Percentiles rank a stretch among this genome's conserved stretches.
Evolutionary conservation across 2,797 vertebrate species (phyloP).

Genomic region (Cyprinodon diabolis): DNA sequence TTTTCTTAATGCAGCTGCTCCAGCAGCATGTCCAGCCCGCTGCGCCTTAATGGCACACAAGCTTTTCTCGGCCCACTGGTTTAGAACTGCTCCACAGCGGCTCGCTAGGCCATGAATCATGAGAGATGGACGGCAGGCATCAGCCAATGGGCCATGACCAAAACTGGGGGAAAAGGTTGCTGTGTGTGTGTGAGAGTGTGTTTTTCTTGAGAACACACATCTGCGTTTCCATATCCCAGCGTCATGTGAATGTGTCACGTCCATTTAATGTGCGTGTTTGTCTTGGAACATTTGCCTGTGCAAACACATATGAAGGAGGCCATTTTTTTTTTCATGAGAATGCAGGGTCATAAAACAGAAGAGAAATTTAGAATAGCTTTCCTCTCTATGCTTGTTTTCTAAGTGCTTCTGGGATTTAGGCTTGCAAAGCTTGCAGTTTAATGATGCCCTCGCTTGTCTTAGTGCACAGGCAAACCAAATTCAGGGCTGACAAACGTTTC

Average conservation of each 20-base stretch:
- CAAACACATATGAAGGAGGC: conserved; percentile 16
- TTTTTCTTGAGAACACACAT: conserved; percentile 39
- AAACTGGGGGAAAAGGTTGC: conserved; percentile 50
- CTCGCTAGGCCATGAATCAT: conserved; percentile 74
- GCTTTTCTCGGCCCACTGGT: conserved; percentile 71
- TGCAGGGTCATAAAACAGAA: conserved; percentile 13
- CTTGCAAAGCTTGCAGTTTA: conserved; percentile 35
- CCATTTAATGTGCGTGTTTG: conserved; percentile 31
- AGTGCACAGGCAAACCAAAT: conserved; percentile 6
- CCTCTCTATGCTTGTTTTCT: conserved; percentile 17
- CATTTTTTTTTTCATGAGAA: conserved; percentile 8
- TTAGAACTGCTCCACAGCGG: conserved; percentile 76
- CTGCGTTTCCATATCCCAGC: conserved; percentile 39
- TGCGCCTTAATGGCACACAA: conserved; percentile 73
- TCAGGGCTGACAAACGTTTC: conserved; percentile 19
- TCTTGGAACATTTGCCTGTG: conserved; percentile 20
- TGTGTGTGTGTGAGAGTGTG: conserved; percentile 30
- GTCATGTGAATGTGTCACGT: conserved; percentile 39
- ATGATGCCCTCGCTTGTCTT: conserved; percentile 25
- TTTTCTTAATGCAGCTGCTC: conserved; percentile 38
- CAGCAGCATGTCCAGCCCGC: conserved; percentile 57
- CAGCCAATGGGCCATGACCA: conserved; percentile 74
- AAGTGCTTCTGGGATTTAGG: conserved; percentile 32
- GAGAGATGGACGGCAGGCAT: conserved; percentile 70
- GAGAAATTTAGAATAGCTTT: conserved; percentile 13